Conservation (phyloP, 23 tunicate species). For the Trididemnum nubilum region DNA sequence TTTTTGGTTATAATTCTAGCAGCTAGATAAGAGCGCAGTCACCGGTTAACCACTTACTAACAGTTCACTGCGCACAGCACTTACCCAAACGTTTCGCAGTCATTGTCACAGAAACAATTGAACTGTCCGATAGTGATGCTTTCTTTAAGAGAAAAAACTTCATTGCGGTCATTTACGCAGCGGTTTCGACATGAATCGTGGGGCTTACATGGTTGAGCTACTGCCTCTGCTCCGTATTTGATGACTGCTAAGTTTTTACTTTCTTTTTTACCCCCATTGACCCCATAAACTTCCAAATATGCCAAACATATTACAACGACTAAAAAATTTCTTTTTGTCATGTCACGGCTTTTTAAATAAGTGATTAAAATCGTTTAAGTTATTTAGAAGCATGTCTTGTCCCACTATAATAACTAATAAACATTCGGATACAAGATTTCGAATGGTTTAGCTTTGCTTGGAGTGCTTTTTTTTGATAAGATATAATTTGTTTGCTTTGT, state of each 20-base stretch:
- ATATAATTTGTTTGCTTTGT: neutral
- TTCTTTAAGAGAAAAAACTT: neutral
- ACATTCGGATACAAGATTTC: too few species aligned
- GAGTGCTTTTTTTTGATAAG: neutral
- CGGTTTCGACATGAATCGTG: slow-evolving; percentile 56
- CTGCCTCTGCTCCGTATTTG: neutral
- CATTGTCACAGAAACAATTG: slow-evolving; percentile 67
- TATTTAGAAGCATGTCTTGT: too few species aligned
- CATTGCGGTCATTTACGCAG: slow-evolving; percentile 46
- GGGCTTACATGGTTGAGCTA: slow-evolving; percentile 39
- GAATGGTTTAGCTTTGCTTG: neutral
- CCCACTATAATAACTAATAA: too few species aligned
- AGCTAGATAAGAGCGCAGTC: too few species aligned
- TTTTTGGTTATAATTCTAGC: too few species aligned
- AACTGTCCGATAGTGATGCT: slow-evolving; percentile 53
- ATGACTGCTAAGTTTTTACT: too few species aligned
- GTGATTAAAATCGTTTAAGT: neutral
- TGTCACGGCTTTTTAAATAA: neutral
- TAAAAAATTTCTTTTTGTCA: too few species aligned
- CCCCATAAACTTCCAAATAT: neutral
- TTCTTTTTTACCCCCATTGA: too few species aligned
- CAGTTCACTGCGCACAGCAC: too few species aligned
- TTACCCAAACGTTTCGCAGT: slow-evolving; percentile 66
- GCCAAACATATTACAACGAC: neutral
- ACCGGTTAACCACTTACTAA: too few species aligned